A percentile compares a stretch with the other conserved stretches of the same genome.
These are phyloP conservation scores for Aepyceros melampus DNA, from an alignment of 2,113 vertebrate genomes.

Conservation along the genomic window DNA sequence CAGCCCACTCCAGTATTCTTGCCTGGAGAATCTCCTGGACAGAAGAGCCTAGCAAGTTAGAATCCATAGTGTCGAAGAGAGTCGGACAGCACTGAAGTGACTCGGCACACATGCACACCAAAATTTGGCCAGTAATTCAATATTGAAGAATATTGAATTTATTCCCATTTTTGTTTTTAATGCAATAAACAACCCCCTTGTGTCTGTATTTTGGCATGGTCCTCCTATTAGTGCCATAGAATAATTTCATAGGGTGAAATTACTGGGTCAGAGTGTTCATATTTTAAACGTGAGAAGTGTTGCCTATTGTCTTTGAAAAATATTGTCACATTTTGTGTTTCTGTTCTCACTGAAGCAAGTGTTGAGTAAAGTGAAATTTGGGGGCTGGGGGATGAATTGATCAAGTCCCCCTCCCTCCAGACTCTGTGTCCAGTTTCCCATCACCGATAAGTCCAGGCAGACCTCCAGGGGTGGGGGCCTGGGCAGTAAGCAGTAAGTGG, in stretches of 20 bases:
- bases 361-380: neutral
- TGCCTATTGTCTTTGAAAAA: neutral
- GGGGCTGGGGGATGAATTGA: too few species aligned
- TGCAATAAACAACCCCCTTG: neutral
- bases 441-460: neutral
- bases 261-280: neutral
- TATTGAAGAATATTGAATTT: neutral
- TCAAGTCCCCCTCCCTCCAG: too few species aligned
- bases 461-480: neutral
- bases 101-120: neutral
- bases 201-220: neutral
- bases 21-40: neutral
- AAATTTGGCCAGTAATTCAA: neutral
- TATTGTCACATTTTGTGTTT: neutral
- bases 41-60: neutral
- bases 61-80: neutral
- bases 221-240: neutral
- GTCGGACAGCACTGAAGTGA: neutral
- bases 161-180: neutral
- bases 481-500: neutral
- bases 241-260: neutral
- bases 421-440: neutral
- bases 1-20: neutral
- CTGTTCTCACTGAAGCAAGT: neutral
- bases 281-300: neutral